Base-by-base conservation (phyloP, 2,888 invertebrate species). In the Cheilosia vernalis region DNA sequence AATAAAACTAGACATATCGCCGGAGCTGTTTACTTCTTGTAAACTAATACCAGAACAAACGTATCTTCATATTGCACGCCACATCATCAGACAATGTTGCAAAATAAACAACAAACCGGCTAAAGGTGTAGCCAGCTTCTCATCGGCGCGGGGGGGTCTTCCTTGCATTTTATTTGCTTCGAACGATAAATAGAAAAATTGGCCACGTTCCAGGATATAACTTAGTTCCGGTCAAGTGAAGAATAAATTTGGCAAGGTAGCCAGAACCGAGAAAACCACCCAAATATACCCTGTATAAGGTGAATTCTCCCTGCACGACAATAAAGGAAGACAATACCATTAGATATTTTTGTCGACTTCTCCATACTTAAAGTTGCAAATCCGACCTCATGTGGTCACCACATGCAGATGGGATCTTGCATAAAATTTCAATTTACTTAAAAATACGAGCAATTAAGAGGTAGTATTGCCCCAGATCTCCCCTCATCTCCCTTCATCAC, bases 361-460 rank as follows among this genome's bases (percentile, higher is more conserved):
- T 37, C 37, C 37, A 13, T 27, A 79, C 69, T 76, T 85, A 72
- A 85, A 85, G 70, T 67, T 80, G 61, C 66, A 76, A 85, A 85
- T 85, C 76, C 40, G 33, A 76, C 70, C 80, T 85, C 80, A 70
- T 80, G 70, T 33, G 80, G 80, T 80, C n/a, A 67, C 66, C 73
- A 44, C 49, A 53, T 10, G 51, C 17, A 47, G 76, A 85, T 85
- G 47, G 24, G 27, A 80, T 85, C 84, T 85, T 85, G 84, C 74
- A 85, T 85, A 85, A 85, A 85, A 85, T 80, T 80, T 76, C 80
- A 80, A 80, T 85, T 83, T 60, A 76, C 70, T 80, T 66, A 56
- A 74, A 70, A 56, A 30, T 30, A 30, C 30, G 30, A 9, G 60
- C 58, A 84, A 79, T 79, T 84, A 79, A 58, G 67, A 42, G 21